These are phyloP conservation scores for Cyclura pinguis DNA, from an alignment of 2,797 vertebrate species.

Conservation along the genomic window DNA sequence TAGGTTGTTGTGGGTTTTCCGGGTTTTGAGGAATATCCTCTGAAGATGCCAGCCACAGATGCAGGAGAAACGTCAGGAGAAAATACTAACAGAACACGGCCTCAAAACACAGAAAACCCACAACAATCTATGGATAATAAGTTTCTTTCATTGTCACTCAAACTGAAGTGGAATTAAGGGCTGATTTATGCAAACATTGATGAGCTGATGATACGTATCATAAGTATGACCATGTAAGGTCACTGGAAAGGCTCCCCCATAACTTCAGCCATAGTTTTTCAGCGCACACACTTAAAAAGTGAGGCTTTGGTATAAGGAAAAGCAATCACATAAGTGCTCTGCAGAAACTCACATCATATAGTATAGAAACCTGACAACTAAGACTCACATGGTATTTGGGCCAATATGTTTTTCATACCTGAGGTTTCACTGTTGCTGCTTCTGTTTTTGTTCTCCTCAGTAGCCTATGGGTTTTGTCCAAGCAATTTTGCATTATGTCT, in stretches of 20 bases:
- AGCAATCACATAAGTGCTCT: neutral
- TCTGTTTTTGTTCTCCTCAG: neutral
- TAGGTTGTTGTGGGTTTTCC: no score
- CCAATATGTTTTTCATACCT: neutral
- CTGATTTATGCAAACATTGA: neutral
- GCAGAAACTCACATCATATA: neutral
- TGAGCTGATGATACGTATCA: neutral
- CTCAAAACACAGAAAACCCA: no score
- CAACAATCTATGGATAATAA: neutral
- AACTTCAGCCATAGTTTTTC: no score
- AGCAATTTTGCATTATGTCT: neutral
- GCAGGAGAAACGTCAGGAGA: no score
- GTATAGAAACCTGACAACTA: neutral
- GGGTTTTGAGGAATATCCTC: no score
- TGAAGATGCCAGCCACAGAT: no score
- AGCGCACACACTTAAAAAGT: no score
- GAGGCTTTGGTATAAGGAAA: neutral
- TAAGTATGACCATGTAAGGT: neutral
- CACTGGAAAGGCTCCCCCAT: neutral
- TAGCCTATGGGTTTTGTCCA: neutral
- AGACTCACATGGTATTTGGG: neutral
- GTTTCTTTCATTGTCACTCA: neutral
- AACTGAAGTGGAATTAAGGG: neutral
- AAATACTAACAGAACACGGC: no score
- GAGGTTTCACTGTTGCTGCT: neutral